A percentile compares a stretch with the other conserved stretches of the same genome.
Conservation (phyloP, 2,888 invertebrate genomes). For the Timandra comae region DNA sequence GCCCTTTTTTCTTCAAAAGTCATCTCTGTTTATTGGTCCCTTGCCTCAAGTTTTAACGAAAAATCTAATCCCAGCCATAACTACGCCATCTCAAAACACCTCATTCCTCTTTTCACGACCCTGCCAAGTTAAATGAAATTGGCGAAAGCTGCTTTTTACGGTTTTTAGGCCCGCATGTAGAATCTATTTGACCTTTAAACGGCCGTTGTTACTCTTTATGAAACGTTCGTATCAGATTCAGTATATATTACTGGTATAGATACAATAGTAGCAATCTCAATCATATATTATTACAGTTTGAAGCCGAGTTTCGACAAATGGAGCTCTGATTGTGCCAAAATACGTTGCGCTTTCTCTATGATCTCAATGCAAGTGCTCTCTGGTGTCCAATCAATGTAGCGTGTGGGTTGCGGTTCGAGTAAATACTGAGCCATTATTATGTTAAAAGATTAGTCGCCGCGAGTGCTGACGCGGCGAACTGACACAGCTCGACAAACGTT, state of each 20-base stretch:
- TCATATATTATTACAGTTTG: slow-evolving; percentile 10
- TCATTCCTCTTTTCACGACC: too few species aligned
- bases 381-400: slow-evolving; percentile 13
- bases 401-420: slow-evolving; percentile 16
- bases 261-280: slow-evolving; percentile 7
- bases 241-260: too few species aligned
- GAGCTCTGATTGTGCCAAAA: slow-evolving; percentile 17
- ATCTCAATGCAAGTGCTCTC: slow-evolving; percentile 16
- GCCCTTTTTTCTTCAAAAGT: slow-evolving; percentile 13
- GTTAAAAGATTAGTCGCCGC: slow-evolving; percentile 45
- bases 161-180: too few species aligned
- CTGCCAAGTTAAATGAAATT: too few species aligned
- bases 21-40: slow-evolving; percentile 13
- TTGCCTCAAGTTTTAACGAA: slow-evolving; percentile 8
- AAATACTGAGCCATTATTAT: slow-evolving; percentile 35
- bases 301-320: slow-evolving; percentile 13
- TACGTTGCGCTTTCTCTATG: slow-evolving; percentile 16
- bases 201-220: too few species aligned
- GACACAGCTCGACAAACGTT: slow-evolving; percentile 37
- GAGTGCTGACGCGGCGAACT: slow-evolving; percentile 23
- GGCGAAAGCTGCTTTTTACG: too few species aligned
- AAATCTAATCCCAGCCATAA: too few species aligned
- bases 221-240: too few species aligned
- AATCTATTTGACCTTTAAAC: too few species aligned
- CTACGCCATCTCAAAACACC: slow-evolving; percentile 13